Percentiles rank a stretch among this genome's conserved stretches.
Conservation (phyloP, 2,797 vertebrate species). For the Phalanger gymnotis region DNA sequence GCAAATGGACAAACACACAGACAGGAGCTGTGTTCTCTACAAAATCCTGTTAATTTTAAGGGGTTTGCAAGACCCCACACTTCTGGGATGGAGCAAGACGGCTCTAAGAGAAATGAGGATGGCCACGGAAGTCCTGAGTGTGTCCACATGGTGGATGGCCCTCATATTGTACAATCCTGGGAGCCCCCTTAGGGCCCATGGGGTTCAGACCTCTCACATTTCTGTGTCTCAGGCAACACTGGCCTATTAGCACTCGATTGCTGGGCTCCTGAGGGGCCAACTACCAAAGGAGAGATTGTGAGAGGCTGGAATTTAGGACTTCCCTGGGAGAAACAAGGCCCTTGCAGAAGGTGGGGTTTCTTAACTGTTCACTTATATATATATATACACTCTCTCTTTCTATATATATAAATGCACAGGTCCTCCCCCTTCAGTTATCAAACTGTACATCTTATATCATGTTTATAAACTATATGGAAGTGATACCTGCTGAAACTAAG, state of each 20-base stretch:
- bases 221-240: slow-evolving; percentile 85
- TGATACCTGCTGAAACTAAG: slow-evolving; percentile 94
- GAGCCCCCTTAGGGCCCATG: slow-evolving; percentile 72
- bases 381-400: slow-evolving; percentile 65
- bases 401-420: slow-evolving; percentile 81
- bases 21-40: slow-evolving; percentile 65
- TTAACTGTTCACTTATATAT: slow-evolving; percentile 84
- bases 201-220: slow-evolving; percentile 71
- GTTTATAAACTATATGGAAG: slow-evolving; percentile 95
- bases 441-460: slow-evolving; percentile 85
- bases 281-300: slow-evolving; percentile 87
- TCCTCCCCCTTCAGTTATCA: slow-evolving; percentile 77
- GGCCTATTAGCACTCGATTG: slow-evolving; percentile 82
- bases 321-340: slow-evolving; percentile 74
- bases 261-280: slow-evolving; percentile 83
- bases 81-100: slow-evolving; percentile 74
- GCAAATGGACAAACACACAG: slow-evolving; percentile 59
- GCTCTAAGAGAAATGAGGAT: slow-evolving; percentile 61
- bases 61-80: slow-evolving; percentile 59
- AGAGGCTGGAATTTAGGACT: slow-evolving; percentile 79
- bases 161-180: slow-evolving; percentile 56
- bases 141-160: neutral
- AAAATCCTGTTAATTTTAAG: slow-evolving; percentile 63
- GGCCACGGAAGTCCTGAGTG: neutral
- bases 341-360: slow-evolving; percentile 83